Evolutionary conservation across 1,140 invertebrate species (phyloP), one percentile per base, ranked within the genome.

Genomic region (Drosophila murphyi): DNA sequence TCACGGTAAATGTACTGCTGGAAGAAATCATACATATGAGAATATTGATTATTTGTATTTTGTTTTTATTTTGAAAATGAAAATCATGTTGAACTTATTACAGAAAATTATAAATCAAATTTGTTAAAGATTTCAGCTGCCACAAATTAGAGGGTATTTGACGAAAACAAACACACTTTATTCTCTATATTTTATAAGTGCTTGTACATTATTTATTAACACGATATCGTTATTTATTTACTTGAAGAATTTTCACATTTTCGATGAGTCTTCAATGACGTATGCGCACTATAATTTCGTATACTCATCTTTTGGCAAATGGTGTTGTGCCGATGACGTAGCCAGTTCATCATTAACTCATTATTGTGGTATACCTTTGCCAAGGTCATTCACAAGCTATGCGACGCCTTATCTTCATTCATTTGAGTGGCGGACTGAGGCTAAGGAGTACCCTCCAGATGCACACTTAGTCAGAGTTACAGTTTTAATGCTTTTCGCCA

Each of bases 181-280:
- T 7, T 51, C 35, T 51, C 43, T 35, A 12, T 57, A 41, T 39
- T 45, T 43, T 34, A 28, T 7, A 32, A 28, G 28, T 60, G 34
- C 73, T 81, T 71, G 68, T 72, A 48, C 61, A 76, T 68, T 64
- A 70, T 68, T 87, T 72, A 85, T 61, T 85, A 75, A 75, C 56
- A 72, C 69, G 77, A 51, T 68, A 62, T 52, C 41, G 55, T 78
- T 63, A 78, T 90, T 90, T 88, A 90, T 88, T 89, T 90, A 83
- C 80, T 75, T 60, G 61, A 78, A 67, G 52, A 72, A 90, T 83
- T 78, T 85, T 85, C 81, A 80, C 71, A 80, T 77, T 78, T 82
- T 43, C 62, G 41, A 77, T 65, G 62, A 68, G 80, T 55, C 55
- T 76, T 78, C 70, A 67, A 81, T 88, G 83, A 88, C 86, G 86